Conservation (phyloP, 2,113 vertebrate species). For the Scophthalmus maximus region DNA sequence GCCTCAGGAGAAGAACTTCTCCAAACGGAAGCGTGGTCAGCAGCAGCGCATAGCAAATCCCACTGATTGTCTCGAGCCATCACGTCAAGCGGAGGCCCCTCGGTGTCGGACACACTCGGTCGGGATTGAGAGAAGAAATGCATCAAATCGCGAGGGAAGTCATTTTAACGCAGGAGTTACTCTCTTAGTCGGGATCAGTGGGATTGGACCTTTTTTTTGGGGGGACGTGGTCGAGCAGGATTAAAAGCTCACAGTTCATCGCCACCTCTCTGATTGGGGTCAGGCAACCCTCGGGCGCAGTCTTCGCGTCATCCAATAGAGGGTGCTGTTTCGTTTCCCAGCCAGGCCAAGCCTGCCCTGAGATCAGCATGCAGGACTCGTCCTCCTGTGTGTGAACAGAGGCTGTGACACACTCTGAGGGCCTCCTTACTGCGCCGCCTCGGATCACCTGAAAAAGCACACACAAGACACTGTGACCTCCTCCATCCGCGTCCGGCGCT, state of each 20-base stretch:
- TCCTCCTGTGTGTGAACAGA: slow-evolving; percentile 36
- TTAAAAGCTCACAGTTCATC: slow-evolving; percentile 5
- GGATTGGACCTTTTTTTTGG: slow-evolving; percentile 1
- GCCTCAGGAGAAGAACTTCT: slow-evolving; percentile 29
- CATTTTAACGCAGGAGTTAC: not conserved
- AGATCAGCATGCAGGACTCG: slow-evolving; percentile 52
- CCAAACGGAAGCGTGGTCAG: slow-evolving; percentile 27
- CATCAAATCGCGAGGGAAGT: slow-evolving; percentile 24
- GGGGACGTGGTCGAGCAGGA: not conserved
- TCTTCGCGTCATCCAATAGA: slow-evolving; percentile 79
- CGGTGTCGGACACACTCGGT: slow-evolving; percentile 18
- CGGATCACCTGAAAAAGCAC: slow-evolving; percentile 24
- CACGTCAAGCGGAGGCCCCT: slow-evolving; percentile 5
- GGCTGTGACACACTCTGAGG: slow-evolving; percentile 35
- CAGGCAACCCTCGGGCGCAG: slow-evolving; percentile 37
- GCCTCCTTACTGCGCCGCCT: slow-evolving; percentile 25
- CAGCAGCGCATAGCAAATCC: slow-evolving; percentile 51
- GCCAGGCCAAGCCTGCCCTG: slow-evolving; percentile 42
- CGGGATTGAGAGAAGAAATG: slow-evolving; percentile 37
- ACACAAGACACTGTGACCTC: slow-evolving; percentile 26
- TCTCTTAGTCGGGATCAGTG: not conserved
- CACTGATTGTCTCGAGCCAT: slow-evolving; percentile 38
- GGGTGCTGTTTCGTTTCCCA: slow-evolving; percentile 81
- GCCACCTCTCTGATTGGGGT: slow-evolving; percentile 7
- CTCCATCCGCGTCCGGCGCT: slow-evolving; percentile 23